These are phyloP conservation scores for Gadus chalcogrammus DNA, from an alignment of 2,113 vertebrate genomes.

Conservation along the genomic window DNA sequence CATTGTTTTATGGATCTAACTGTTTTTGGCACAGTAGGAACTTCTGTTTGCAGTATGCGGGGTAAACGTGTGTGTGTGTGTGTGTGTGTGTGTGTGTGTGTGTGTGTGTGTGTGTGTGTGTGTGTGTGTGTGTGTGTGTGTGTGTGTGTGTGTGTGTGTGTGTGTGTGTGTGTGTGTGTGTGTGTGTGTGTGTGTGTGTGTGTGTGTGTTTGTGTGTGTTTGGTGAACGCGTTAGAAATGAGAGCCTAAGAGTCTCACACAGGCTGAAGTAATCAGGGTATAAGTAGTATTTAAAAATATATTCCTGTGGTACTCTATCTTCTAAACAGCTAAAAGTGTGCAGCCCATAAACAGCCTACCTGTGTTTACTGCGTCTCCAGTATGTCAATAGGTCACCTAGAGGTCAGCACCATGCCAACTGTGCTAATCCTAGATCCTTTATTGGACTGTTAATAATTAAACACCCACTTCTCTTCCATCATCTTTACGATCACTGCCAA, in stretches of 20 bases:
- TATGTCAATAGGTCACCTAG: no score
- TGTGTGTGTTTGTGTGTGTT: neutral
- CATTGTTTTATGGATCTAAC: conserved; percentile 6
- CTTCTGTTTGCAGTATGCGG: conserved; percentile 12
- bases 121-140: neutral
- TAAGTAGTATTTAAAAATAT: no score
- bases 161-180: neutral
- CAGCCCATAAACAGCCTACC: no score
- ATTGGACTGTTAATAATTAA: no score
- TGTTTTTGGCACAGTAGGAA: conserved; percentile 21
- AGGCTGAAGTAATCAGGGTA: neutral
- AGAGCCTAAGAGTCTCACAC: neutral
- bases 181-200: neutral
- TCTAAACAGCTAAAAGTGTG: no score
- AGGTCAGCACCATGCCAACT: no score
- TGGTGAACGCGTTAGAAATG: neutral
- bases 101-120: neutral
- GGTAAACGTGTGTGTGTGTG: neutral
- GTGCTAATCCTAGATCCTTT: no score
- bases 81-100: neutral
- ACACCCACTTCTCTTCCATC: no score
- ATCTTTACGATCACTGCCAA: no score
- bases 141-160: neutral
- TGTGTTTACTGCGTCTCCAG: no score
- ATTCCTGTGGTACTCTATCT: no score